Evolutionary conservation across 2,888 invertebrate genomes (phyloP), one percentile per base, ranked within the genome.

Genomic region (Melipona beecheii): DNA sequence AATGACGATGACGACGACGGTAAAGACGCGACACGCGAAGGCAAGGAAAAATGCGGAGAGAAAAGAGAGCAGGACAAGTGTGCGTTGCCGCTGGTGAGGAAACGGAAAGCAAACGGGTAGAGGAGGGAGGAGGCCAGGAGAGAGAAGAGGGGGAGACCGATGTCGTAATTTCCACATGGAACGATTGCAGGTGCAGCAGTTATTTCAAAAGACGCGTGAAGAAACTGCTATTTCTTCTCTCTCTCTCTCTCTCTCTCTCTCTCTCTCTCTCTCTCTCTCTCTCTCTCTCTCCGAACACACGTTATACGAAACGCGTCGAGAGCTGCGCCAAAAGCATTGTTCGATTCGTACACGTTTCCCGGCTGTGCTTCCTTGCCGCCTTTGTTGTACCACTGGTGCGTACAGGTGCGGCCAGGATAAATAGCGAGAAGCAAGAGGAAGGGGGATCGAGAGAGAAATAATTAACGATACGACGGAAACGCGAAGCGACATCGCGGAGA

Each of bases 131-230:
- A 66, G 31, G 19, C n/a, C 19, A 43, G 21, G 24, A 2, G 11
- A n/a, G 65, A 27, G 52, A 52, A 54, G 74, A 66, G 36, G 31
- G 78, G 64, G 70, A 62, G 66, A 36, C 52, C 87, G 86, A 11
- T 88, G 89, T 87, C 88, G 88, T 88, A 88, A 88, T 78, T 76
- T 72, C 69, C 70, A 50, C 70, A 19, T 36, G 71, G 58, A 71
- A 81, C 78, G 86, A 77, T 87, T 73, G 83, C 86, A 76, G 80
- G 66, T 72, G 86, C 58, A 71, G 64, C 60, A 71, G 64, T 56
- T 77, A 73, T 87, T 85, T 82, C 81, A 85, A 85, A 86, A 85
- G 78, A 78, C 75, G 83, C 81, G 72, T 69, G 75, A 73, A 56
- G 77, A 84, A 79, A 86, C 70, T 70, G 31, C 73, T 31, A 70